Conservation (phyloP, 2,888 invertebrate species). For the Sphaerolaimus hirsutus region DNA sequence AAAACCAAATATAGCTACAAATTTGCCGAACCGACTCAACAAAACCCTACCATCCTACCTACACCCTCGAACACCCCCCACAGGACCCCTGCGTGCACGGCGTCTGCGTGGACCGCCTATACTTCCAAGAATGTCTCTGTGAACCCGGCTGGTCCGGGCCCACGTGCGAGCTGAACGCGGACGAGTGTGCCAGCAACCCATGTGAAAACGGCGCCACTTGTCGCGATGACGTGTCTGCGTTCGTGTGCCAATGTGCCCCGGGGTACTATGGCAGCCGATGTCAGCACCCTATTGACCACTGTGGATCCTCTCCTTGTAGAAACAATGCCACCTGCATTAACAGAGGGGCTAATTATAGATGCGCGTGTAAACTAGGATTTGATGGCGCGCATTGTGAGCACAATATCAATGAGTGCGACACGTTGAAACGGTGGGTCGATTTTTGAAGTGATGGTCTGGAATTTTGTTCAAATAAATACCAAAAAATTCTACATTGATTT, state of each 20-base stretch:
- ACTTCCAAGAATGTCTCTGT: conserved; percentile 56
- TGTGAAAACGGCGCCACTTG: conserved; percentile 80
- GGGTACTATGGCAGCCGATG: conserved; percentile 65
- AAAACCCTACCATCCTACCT: too few relatives aligned
- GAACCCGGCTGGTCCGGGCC: conserved; percentile 76
- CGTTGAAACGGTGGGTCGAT: conserved; percentile 11
- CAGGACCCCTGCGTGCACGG: conserved; percentile 48
- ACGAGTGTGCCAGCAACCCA: conserved; percentile 64
- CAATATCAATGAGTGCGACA: conserved; percentile 69
- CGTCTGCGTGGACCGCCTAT: conserved; percentile 70
- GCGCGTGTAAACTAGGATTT: neutral
- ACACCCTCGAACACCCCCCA: too few relatives aligned
- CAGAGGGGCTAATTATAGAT: conserved; percentile 56
- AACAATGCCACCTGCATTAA: conserved; percentile 38
- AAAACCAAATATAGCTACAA: too few relatives aligned
- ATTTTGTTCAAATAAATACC: too few relatives aligned
- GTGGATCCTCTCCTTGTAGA: conserved; percentile 40
- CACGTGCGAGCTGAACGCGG: conserved; percentile 36
- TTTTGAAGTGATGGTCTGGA: conserved; percentile 6
- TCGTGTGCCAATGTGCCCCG: conserved; percentile 59
- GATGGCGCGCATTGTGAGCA: conserved; percentile 54
- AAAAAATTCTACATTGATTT: too few relatives aligned
- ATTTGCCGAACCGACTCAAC: too few relatives aligned
- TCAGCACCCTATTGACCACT: conserved; percentile 75
- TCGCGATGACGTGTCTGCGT: conserved; percentile 51